Base-by-base conservation (phyloP, 2,888 invertebrate genomes). In the Dasysyrphus albostriatus region DNA sequence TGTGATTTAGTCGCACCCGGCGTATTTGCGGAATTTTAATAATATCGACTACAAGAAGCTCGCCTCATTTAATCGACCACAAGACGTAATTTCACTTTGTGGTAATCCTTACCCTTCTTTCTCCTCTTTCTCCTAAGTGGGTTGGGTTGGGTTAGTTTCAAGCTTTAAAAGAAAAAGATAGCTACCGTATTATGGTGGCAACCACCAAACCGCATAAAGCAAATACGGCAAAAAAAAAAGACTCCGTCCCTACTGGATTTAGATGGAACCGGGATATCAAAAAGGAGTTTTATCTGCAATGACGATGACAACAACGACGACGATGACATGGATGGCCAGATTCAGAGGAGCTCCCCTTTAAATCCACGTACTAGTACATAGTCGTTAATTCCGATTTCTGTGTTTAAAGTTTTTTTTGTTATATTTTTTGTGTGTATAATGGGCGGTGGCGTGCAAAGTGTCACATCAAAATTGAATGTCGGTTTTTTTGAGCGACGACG, bases 41-140 rank as follows among this genome's bases (percentile, higher is more conserved):
- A 77, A 61, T 67, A 82, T 85, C 77, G 63, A 74, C 82, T 75
- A 58, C 70, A 61, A 61, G 61, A 39, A 61, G 51, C 72, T 75
- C 75, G 74, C 63, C 70, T 78, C 78, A 75, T 83, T 87, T 83
- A 83, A 87, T 72, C 87, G 74, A 83, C 83, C 87, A 72, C 83
- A 87, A 87, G 83, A 75, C 74, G 83, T 83, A 78, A 87, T 87
- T 87, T 87, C 87, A 83, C 83, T 83, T 83, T 79, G 78, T 42
- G 72, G 58, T 78, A 70, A 51, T 58, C 16, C 32, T 16, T 29
- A 10, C 47, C 65, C 34, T 47, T 16, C 34, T 34, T 10, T 16
- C 67, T 24, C 24, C 34, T 39, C 19, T 39, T 10, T 39, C 29
- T 44, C 14, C 24, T n/a, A 16, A 39, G 29, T 39, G 67, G 73